Base-by-base conservation (phyloP, 2,797 vertebrate species). In the Sciurus vulgaris region DNA sequence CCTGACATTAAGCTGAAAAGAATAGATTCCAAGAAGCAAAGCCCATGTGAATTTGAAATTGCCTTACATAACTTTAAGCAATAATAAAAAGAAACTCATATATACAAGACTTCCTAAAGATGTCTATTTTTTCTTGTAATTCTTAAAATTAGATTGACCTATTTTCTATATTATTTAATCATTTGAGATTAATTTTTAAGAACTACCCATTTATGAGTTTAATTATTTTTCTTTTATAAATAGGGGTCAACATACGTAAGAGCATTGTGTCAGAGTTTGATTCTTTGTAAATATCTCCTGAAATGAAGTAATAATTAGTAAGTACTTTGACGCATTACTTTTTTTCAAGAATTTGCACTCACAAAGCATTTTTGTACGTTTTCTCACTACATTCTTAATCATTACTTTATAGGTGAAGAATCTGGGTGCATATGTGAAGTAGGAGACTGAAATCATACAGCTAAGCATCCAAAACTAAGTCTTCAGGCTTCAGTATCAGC, bases 201-300 rank as follows among this genome's bases (percentile, higher is more conserved):
- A 63, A 2, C 0, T 30, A 65, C 63, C 12, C 6, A 17, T 73
- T 81, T 91, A 56, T 87, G 3, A 90, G 12, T 73, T 73, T 76
- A 89, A 49, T 56, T 74, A 35, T 90, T 26, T 70, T 70, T 56
- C 14, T 83, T 90, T 91, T 51, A 24, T 20, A 83, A 94, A 85
- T 18, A 86, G 3, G 7, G 1, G 14, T 72, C 56, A 86, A 15
- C 1, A 91, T 82, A 73, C 22, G 69, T 86, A 72, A 61, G 15
- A 54, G 49, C 84, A n/a, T 28, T 10, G 77, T 22, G 74, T 59
- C 59, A 20, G 2, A 63, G 12, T 14, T 72, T 78, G 17, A 20
- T 69, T 84, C 7, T 15, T 12, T 67, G 4, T 26, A 24, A 59
- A 54, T 9, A 91, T 3, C 54, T 38, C 83, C 33, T 70, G 83